Conservation (phyloP, 35 echinoderm and acorn worm genomes). For the Ophiothrix spiculata region DNA sequence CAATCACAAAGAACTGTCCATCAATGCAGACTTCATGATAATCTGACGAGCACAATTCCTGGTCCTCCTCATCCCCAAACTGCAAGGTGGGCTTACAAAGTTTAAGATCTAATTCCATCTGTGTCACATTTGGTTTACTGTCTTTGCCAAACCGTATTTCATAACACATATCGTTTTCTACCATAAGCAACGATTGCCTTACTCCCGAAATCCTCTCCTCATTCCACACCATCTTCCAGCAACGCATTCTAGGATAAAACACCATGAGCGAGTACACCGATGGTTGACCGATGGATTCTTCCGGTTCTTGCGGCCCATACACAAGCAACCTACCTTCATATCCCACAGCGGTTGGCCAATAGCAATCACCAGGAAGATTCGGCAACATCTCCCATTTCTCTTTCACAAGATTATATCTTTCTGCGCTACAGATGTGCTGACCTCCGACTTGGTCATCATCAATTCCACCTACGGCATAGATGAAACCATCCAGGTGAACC, state of each 20-base stretch:
- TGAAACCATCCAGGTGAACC: neutral
- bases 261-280: slow-evolving; percentile 3
- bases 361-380: neutral
- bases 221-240: neutral
- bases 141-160: neutral
- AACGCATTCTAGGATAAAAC: slow-evolving; percentile 1
- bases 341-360: neutral
- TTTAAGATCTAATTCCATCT: neutral
- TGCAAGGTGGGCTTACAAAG: neutral
- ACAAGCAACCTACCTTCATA: neutral
- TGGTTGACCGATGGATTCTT: neutral
- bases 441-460: neutral
- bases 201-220: neutral
- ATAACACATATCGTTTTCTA: neutral
- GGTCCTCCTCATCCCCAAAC: neutral
- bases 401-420: neutral
- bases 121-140: neutral
- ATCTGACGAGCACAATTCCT: neutral
- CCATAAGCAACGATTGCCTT: neutral
- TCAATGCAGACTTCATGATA: neutral
- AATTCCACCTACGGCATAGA: neutral
- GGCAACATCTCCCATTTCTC: neutral
- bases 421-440: neutral
- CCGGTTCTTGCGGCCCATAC: neutral
- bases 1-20: slow-evolving; percentile 8